Base-by-base conservation (phyloP, 2,888 invertebrate species). In the Lasioglossum marginatum region DNA sequence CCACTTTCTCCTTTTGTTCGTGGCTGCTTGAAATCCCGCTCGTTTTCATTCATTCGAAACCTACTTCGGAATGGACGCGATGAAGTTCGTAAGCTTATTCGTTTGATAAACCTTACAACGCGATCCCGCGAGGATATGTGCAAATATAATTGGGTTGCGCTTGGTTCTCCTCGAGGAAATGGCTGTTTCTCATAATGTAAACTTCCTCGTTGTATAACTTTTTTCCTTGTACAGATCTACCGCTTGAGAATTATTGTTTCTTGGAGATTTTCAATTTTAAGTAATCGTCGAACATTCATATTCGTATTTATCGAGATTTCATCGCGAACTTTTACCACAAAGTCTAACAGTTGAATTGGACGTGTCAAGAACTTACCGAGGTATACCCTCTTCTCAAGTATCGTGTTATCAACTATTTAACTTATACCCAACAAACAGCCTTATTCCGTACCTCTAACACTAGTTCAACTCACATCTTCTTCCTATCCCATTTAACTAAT, bases 1-100 rank as follows among this genome's bases (percentile, higher is more conserved):
- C 45, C 52, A 68, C 31, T 45, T 34, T 57, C 52, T 27, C n/a
- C 78, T 60, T 60, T 48, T n/a, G 40, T 52, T 74, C 57, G 60
- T 37, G 19, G 19, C 19, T 14, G 40, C 72, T 72, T 16, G 79
- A 27, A 63, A 52, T 72, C 60, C 60, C 34, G 19, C 27, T 23
- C 52, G 19, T 6, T 73, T 34, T 23, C 48, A 34, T 52, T 16
- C n/a, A 14, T 19, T 19, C 23, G 14, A 37, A 57, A n/a, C n/a
- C 57, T 31, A 60, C 23, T 5, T 57, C n/a, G 2, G 10, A 19
- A 68, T 31, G 66, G n/a, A 16, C 19, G n/a, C 52, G 40, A 68
- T n/a, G 37, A 37, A 48, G 14, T 66, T 45, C 8, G 16, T 19
- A 34, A 3, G 60, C 27, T 60, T 45, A 31, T 37, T 31, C 16